Evolutionary conservation across 2,113 vertebrate species (phyloP).

Genomic region (Irena cyanogastra): DNA sequence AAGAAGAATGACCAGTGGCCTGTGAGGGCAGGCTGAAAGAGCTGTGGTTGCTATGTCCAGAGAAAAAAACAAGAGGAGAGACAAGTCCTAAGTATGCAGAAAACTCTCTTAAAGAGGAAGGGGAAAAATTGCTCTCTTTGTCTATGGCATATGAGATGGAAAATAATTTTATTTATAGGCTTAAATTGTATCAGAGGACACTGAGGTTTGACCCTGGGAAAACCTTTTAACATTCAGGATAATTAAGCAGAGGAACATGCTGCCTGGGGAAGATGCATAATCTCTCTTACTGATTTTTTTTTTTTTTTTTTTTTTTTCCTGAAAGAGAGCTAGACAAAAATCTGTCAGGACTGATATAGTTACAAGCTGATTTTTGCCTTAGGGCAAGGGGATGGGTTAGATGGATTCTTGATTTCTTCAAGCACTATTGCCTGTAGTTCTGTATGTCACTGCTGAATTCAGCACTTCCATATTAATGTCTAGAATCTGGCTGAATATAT

Average conservation of each 20-base stretch:
- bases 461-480: background rate
- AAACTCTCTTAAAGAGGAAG: background rate
- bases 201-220: background rate
- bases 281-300: background rate
- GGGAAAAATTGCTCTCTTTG: background rate
- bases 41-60: background rate
- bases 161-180: background rate
- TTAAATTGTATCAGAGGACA: background rate
- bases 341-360: background rate
- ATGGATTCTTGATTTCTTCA: background rate
- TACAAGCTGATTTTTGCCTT: conserved; percentile 8
- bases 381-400: background rate
- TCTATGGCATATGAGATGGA: background rate
- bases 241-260: background rate
- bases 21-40: background rate
- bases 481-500: background rate
- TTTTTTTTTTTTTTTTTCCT: background rate
- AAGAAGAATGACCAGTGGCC: background rate
- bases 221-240: background rate
- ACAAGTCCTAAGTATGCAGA: background rate
- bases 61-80: background rate
- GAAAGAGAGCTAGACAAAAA: background rate
- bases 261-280: background rate
- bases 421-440: background rate
- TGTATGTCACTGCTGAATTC: background rate